Evolutionary conservation across 2,797 vertebrate species (phyloP), one percentile per base, ranked within the genome.

Genomic region (Cephalopachus bancanus): DNA sequence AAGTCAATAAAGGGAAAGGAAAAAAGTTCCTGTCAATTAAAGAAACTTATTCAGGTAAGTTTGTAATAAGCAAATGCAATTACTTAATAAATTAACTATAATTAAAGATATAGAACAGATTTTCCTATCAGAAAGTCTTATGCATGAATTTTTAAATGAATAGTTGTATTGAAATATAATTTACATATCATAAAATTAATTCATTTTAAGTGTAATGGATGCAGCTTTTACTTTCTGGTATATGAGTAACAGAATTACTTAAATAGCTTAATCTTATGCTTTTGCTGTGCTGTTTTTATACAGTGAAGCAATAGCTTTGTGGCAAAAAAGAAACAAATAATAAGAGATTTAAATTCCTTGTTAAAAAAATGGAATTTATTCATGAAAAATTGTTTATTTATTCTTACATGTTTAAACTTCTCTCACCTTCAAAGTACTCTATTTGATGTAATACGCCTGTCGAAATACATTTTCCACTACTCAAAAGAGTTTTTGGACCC

Each of bases 101-200:
- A 4, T 67, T 85, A 51, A 95, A 85, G 91, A 53, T 57, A 76
- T 30, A 93, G 28, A 24, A 76, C 37, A 91, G 30, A 24, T 78
- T 88, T 91, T 96, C 51, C 59, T 88, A 3, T 81, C 33, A 86
- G 30, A 93, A 89, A 92, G 93, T 89, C 75, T 91, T 81, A 49
- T 76, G 51, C 19, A 86, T 91, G 24, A 87, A 65, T 16, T 44
- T 74, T 92, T 60, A 49, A 92, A 55, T 53, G 91, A 64, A 83
- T 5, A 96, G n/a, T 6, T 78, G 69, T 93, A 79, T 80, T 84
- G 53, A 87, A 26, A 62, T 74, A 71, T n/a, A 79, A 24, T 44
- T 79, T 95, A 65, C 2, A 83, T 53, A 7, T 16, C n/a, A 79
- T 86, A 64, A 85, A 28, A 79, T 84, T 96, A 20, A 87, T 19